Base-by-base conservation (phyloP, 1,140 invertebrate genomes). In the Neodiprion lecontei region DNA sequence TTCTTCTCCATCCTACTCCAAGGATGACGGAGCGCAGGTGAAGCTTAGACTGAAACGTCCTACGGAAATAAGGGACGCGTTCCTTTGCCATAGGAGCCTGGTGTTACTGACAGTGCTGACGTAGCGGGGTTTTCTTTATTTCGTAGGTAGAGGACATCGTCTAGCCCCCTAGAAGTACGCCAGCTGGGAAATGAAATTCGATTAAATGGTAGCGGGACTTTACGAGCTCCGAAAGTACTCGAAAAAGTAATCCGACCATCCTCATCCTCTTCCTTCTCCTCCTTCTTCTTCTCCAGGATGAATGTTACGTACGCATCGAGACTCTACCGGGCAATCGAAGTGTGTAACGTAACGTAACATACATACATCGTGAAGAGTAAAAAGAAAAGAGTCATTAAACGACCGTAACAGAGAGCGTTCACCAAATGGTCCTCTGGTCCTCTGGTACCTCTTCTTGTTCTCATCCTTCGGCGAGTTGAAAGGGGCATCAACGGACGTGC, bases 111-210 rank as follows among this genome's bases (percentile, higher is more conserved):
- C 28, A 40, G 28, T 40, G 28, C 28, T 40, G 28, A 40, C 28
- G 28, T 40, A 40, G 28, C 28, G 28, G 1, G 28, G 28, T 5
- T 40, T 40, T 40, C 28, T 40, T 40, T 40, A 61, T 61, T 61
- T 61, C 53, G 53, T 14, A 9, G 53, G n/a, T 61, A 61, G 53
- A 14, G 53, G 3, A 17, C 53, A 14, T 61, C 40, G 67, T 69
- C 67, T 12, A 11, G 67, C 7, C 11, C 14, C 11, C 9, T 68
- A 17, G 67, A 69, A 65, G 61, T 68, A 70, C 73, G 65, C 21
- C 77, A 76, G 77, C 66, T 74, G 70, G 53, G 53, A 50, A 79
- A 77, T 77, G 74, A 74, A 77, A 79, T 74, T 77, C 74, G 66
- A 74, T 76, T 76, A 73, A 77, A 79, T 49, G 73, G 71, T 75